A percentile compares a stretch with the other conserved stretches of the same genome.
phyloP scores from a whole-genome alignment of 2,797 vertebrate genomes.

The Sebastes hubbsi region DNA sequence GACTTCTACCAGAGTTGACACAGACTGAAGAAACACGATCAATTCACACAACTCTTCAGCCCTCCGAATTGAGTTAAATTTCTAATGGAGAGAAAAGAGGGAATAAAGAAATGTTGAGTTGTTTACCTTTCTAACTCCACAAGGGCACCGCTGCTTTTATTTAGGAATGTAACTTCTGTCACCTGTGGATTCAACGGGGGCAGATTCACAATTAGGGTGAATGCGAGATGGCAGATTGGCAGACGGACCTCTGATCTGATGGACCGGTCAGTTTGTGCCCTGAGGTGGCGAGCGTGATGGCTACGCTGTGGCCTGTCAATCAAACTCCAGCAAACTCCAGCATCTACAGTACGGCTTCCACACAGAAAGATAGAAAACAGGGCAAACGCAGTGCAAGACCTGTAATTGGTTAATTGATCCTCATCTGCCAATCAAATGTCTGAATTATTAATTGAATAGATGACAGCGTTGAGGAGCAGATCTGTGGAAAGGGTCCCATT shows the following conservation, averaged over 20 bases:
- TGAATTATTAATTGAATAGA: constrained; percentile 63
- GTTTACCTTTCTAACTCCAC: constrained; percentile 21
- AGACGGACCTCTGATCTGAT: constrained; percentile 16
- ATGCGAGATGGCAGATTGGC: constrained; percentile 41
- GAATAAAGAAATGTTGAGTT: constrained; percentile 32
- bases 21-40: constrained; percentile 1
- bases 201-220: constrained; percentile 56
- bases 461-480: constrained; percentile 20
- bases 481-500: background rate
- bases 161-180: constrained; percentile 32
- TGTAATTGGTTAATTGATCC: constrained; percentile 65
- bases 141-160: background rate
- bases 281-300: constrained; percentile 50
- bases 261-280: constrained; percentile 35
- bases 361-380: background rate
- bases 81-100: background rate
- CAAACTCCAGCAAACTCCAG: constrained; percentile 19
- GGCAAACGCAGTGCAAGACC: background rate
- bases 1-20: constrained; percentile 4
- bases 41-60: constrained; percentile 8
- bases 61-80: constrained; percentile 14
- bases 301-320: constrained; percentile 46
- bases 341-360: background rate
- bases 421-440: constrained; percentile 40
- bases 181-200: constrained; percentile 8